These are phyloP conservation scores for Drosophila biarmipes DNA, from an alignment of 1,140 invertebrate species.

Conservation along the genomic window DNA sequence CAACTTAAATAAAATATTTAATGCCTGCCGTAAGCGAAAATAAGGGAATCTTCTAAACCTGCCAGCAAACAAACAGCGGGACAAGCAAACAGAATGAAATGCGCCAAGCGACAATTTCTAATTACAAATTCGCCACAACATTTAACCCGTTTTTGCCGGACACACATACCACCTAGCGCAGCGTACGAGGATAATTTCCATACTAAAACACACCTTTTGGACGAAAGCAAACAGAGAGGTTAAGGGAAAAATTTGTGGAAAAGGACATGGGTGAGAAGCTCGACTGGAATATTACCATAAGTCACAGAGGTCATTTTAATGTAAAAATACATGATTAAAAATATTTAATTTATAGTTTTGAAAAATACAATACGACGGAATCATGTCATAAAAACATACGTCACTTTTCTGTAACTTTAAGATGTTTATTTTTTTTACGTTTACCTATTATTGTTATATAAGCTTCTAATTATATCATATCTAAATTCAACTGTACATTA, in stretches of 20 bases:
- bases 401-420: too few species aligned
- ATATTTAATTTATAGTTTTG: too few species aligned
- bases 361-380: too few species aligned
- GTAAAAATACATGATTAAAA: too few species aligned
- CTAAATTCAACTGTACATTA: too few species aligned
- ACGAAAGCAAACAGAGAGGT: constrained; percentile 57
- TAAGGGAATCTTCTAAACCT: constrained; percentile 51
- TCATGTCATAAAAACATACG: too few species aligned
- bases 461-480: too few species aligned
- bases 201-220: constrained; percentile 67
- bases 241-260: constrained; percentile 17
- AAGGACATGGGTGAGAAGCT: constrained; percentile 11
- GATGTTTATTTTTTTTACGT: too few species aligned
- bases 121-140: constrained; percentile 83
- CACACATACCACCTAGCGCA: constrained; percentile 32
- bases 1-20: constrained; percentile 73
- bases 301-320: too few species aligned
- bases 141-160: constrained; percentile 79
- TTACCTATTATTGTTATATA: too few species aligned
- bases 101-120: constrained; percentile 82
- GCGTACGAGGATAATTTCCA: constrained; percentile 71
- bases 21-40: constrained; percentile 45
- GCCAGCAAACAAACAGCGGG: constrained; percentile 26
- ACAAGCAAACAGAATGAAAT: constrained; percentile 77
- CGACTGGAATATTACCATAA: constrained; percentile 12